Evolutionary conservation across 2,797 vertebrate species (phyloP), one percentile per base, ranked within the genome.

Genomic region (Esox masquinongy): DNA sequence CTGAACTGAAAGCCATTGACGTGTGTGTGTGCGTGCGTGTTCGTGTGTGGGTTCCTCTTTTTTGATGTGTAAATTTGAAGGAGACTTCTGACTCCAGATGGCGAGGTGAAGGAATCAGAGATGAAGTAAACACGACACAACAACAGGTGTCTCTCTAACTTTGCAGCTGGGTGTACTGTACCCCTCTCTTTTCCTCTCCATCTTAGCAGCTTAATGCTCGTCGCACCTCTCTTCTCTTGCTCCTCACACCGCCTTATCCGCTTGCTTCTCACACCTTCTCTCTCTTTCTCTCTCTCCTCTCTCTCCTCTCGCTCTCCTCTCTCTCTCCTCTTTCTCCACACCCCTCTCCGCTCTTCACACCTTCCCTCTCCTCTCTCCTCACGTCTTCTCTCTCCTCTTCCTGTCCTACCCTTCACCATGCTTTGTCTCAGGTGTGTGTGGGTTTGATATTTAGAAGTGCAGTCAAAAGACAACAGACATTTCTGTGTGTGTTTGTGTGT

Each of bases 101-200:
- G 12, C 26, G 59, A 63, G 14, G 59, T 63, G 59, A 63, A 22
- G 24, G 59, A 59, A n/a, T n/a, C 17, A 1, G 26, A 63, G 59
- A 63, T 61, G 19, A 61, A 61, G 56, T 61, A 19, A 61, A 61
- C n/a, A 15, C 59, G 26, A 6, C 50, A 81, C 61, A 68, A 39
- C 73, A 73, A 49, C 77, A 76, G 56, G 70, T 81, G 75, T 70
- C 66, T 77, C 66, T 77, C 36, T 74, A 73, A 31, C 29, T 31
- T 31, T 31, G 29, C 64, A 51, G 59, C 59, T 63, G 59, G 11
- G 5, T 63, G 5, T 63, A 63, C 59, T 63, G 14, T 24, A 63
- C 59, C 59, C 19, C 53, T 61, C 56, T 59, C 19, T 22, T 19
- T 24, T n/a, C 1, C 56, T 59, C 56, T 59, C 19, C 6, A 7